Base-by-base conservation (phyloP, 1,140 invertebrate species). In the Mizuhopecten yessoensis region DNA sequence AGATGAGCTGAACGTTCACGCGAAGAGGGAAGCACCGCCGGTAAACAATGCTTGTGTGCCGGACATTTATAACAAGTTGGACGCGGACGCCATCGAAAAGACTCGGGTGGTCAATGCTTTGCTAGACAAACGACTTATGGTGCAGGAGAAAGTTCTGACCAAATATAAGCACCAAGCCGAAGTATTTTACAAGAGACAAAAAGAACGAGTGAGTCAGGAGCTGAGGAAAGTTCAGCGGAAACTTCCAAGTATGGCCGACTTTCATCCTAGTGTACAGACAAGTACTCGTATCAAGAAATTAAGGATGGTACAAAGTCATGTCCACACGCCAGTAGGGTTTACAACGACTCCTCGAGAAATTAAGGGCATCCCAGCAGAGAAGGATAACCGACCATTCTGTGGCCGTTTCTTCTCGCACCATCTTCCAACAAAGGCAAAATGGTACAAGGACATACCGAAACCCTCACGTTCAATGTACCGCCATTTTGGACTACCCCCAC, bases 11-110 rank as follows among this genome's bases (percentile, higher is more conserved):
- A 34, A 90, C 29, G 89, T 90, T 42, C 57, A 75, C 29, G 57
- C 57, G 1, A 86, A 90, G 20, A 87, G 87, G 7, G 86, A 88
- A 29, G 91, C 94, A 1, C 95, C 95, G 0, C 95, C 95, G 20
- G 89, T 95, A 20, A 95, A 95, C 88, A 95, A 95, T 89, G 94
- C 94, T 0, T 94, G 94, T 86, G 90, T 95, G 57, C 95, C 95
- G 34, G 94, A 95, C 91, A 94, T 95, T 39, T 95, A 94, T 87
- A 95, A 94, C 91, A 93, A 94, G 33, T 90, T 95, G 42, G 95
- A 95, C 89, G 95, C 95, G 15, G 93, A 94, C 39, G 89, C 92
- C 15, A 94, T 94, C n/a, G 94, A 95, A 91, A 94, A 91, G 88
- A 95, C 95, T 0, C 90, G 94, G 34, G 94, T 95, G 17, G 57